Evolutionary conservation across 2,888 invertebrate species (phyloP), one percentile per base, ranked within the genome.

Genomic region (Adelognathus sp.): DNA sequence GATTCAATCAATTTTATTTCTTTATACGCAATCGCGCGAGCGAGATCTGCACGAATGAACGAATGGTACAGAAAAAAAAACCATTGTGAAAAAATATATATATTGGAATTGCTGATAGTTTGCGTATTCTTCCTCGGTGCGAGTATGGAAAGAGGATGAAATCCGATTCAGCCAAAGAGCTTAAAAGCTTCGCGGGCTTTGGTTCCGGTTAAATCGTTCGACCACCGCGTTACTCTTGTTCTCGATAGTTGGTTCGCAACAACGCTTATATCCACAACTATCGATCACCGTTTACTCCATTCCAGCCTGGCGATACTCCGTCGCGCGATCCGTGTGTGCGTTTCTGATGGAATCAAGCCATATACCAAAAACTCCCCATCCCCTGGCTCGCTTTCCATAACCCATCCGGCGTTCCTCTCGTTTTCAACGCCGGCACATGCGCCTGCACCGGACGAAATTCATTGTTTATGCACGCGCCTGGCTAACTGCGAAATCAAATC

Each of bases 271-370:
- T 52, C 50, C 27, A 11, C 24, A n/a, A 9, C 21, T 50, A 50
- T 50, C 50, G 50, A 50, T 67, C 61, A 72, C 72, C 58, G 54
- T 66, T 77, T 73, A 78, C 77, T 46, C 70, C 16, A 41, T 67
- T 66, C 33, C 36, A 36, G 50, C 24, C 36, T 33, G 50, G 14
- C 24, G 11, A 46, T 9, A 21, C 46, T 46, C 21, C n/a, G n/a
- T 21, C 46, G 46, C 9, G 21, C 46, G 21, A 50, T 50, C 54
- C n/a, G 54, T 29, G 16, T 54, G 54, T 29, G 16, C 29, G 54
- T 3, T 29, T 54, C 54, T 67, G 54, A 67, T 29, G 41, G 39
- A 54, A 39, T 41, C 29, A 54, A 36, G 39, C 39, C 27, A 54
- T 11, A 39, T 11, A 27, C n/a, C n/a, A n/a, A n/a, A n/a, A n/a